Conservation (phyloP, 2,888 invertebrate species). For the Lutraria lutraria region DNA sequence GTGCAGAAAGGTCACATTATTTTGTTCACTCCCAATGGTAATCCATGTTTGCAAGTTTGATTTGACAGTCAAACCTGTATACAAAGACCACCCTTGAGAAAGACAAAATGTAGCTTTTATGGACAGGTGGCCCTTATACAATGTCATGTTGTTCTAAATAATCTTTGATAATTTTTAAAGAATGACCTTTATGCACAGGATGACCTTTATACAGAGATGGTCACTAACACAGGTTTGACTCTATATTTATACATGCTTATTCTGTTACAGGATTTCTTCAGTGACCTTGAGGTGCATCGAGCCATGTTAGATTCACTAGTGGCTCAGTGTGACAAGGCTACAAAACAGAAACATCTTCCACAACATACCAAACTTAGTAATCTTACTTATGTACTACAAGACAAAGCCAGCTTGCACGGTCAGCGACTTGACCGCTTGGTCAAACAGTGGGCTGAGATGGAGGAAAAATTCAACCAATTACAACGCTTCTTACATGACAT, state of each 20-base stretch:
- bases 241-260: background rate
- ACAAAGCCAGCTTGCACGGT: conserved; percentile 82
- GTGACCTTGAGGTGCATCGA: conserved; percentile 84
- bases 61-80: too few species aligned
- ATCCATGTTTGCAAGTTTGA: too few species aligned
- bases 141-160: too few species aligned
- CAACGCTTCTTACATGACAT: conserved; percentile 71
- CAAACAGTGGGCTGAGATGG: conserved; percentile 82
- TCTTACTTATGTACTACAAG: conserved; percentile 81
- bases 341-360: conserved; percentile 75
- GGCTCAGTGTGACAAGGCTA: conserved; percentile 79
- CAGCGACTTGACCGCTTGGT: conserved; percentile 82
- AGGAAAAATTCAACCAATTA: conserved; percentile 75
- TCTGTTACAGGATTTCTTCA: conserved; percentile 83
- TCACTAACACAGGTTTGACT: too few species aligned
- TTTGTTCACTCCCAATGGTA: too few species aligned
- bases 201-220: too few species aligned
- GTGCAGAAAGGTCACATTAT: too few species aligned
- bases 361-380: conserved; percentile 78
- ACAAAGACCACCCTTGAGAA: too few species aligned
- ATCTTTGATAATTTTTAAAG: too few species aligned
- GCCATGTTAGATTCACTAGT: conserved; percentile 83
- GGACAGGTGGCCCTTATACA: too few species aligned
- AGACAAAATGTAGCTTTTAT: too few species aligned
- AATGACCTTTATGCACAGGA: too few species aligned